Evolutionary conservation across 2,797 vertebrate genomes (phyloP).

Genomic region (Coregonus ussuriensis): DNA sequence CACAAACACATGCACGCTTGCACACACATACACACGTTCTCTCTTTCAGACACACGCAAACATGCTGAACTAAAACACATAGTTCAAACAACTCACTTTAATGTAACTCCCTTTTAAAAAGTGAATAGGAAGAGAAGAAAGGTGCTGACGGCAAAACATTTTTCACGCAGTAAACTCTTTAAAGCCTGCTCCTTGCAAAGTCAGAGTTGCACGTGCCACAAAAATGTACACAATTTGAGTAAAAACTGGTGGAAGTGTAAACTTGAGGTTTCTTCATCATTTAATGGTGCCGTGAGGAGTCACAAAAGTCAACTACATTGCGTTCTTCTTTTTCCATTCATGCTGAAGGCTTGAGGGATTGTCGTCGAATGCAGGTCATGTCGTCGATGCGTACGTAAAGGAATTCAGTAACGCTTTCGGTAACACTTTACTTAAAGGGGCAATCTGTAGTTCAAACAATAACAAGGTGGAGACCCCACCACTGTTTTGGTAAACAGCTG

Average conservation of each 20-base stretch:
- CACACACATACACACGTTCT: slow-evolving; percentile 3
- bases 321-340: not conserved
- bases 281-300: not conserved
- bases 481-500: no score
- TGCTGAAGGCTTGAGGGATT: slow-evolving; percentile 6
- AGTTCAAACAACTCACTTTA: slow-evolving; percentile 24
- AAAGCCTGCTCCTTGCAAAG: slow-evolving; percentile 21
- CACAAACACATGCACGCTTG: slow-evolving; percentile 5
- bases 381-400: not conserved
- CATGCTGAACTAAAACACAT: slow-evolving; percentile 22
- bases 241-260: slow-evolving; percentile 13
- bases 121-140: slow-evolving; percentile 33
- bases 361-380: slow-evolving; percentile 10
- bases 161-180: slow-evolving; percentile 75
- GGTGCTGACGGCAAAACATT: slow-evolving; percentile 35
- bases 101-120: slow-evolving; percentile 9
- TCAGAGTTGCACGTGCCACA: slow-evolving; percentile 50
- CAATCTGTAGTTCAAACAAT: not conserved
- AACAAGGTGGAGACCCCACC: no score
- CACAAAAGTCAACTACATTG: not conserved
- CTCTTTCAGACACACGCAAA: slow-evolving; percentile 22
- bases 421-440: not conserved
- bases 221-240: slow-evolving; percentile 30
- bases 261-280: not conserved
- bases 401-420: not conserved